Percentiles rank a stretch among this genome's conserved stretches.
These are phyloP conservation scores for Drosophila murphyi DNA, from an alignment of 1,140 invertebrate genomes.

Conservation along the genomic window DNA sequence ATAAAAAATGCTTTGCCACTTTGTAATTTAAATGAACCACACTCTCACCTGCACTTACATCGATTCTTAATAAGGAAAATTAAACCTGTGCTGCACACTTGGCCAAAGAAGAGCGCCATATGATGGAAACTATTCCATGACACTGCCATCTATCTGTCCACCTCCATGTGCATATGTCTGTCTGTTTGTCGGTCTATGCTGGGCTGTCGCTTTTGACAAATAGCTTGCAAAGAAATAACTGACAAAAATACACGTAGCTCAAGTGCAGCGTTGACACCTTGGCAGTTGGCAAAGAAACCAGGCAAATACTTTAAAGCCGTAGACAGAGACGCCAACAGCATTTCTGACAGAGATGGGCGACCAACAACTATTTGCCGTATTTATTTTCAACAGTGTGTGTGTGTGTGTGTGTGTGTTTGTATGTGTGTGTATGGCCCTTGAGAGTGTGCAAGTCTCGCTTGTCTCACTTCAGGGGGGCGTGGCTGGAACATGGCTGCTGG, in stretches of 20 bases:
- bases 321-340: slow-evolving; percentile 8
- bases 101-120: slow-evolving; percentile 2
- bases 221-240: slow-evolving; percentile 65
- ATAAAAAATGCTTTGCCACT: slow-evolving; percentile 35
- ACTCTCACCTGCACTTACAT: slow-evolving; percentile 20
- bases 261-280: slow-evolving; percentile 69
- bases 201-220: slow-evolving; percentile 56
- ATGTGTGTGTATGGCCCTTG: slow-evolving; percentile 28
- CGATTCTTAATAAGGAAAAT: slow-evolving; percentile 70
- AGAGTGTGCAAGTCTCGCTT: slow-evolving; percentile 15
- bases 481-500: slow-evolving; percentile 47
- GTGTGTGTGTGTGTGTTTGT: slow-evolving; percentile 18
- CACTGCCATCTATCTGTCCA: neutral
- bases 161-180: neutral
- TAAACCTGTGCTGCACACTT: slow-evolving; percentile 63
- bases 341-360: neutral
- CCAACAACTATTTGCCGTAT: slow-evolving; percentile 25
- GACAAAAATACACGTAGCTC: slow-evolving; percentile 57
- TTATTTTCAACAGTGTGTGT: slow-evolving; percentile 1
- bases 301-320: slow-evolving; percentile 52
- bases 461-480: slow-evolving; percentile 43
- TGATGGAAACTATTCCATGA: neutral
- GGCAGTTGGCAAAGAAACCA: slow-evolving; percentile 55
- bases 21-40: slow-evolving; percentile 64
- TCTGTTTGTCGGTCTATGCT: slow-evolving; percentile 1